Percentiles rank a stretch among this genome's conserved stretches.
Conservation (phyloP, 2,888 invertebrate species). For the Harpagoxenus sublaevis region DNA sequence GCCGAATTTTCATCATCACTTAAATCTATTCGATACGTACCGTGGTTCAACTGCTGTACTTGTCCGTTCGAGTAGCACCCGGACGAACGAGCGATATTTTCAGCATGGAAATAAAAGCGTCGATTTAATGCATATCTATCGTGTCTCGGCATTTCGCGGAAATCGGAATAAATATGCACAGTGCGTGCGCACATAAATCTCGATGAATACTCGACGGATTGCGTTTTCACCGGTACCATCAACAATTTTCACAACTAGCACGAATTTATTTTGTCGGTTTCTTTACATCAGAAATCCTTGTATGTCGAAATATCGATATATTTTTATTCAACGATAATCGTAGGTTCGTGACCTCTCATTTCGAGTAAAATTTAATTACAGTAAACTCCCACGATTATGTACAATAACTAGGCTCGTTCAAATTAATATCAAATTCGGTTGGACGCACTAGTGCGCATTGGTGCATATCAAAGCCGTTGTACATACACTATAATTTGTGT, state of each 20-base stretch:
- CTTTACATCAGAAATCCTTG: conserved; percentile 2
- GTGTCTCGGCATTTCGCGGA: conserved; percentile 17
- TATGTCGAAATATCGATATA: background rate
- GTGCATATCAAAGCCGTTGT: background rate
- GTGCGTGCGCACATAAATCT: conserved; percentile 30
- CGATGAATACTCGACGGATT: conserved; percentile 49
- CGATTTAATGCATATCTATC: conserved; percentile 51
- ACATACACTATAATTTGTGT: background rate
- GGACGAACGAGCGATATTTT: conserved; percentile 16
- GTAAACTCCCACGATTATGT: background rate
- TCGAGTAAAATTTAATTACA: background rate
- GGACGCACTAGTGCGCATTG: background rate
- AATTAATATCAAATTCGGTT: background rate
- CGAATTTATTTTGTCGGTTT: conserved; percentile 2
- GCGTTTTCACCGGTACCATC: conserved; percentile 35
- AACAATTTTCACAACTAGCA: conserved; percentile 37
- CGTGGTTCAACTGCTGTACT: background rate
- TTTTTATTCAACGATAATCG: background rate
- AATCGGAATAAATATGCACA: conserved; percentile 38
- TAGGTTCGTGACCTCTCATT: background rate
- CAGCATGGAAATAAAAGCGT: conserved; percentile 35
- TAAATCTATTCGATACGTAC: conserved; percentile 18
- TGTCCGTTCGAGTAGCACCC: conserved; percentile 34
- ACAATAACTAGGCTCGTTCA: background rate
- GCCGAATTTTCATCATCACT: conserved; percentile 44